Evolutionary conservation across 2,797 vertebrate species (phyloP).

Genomic region (Toxotes lorentzi): DNA sequence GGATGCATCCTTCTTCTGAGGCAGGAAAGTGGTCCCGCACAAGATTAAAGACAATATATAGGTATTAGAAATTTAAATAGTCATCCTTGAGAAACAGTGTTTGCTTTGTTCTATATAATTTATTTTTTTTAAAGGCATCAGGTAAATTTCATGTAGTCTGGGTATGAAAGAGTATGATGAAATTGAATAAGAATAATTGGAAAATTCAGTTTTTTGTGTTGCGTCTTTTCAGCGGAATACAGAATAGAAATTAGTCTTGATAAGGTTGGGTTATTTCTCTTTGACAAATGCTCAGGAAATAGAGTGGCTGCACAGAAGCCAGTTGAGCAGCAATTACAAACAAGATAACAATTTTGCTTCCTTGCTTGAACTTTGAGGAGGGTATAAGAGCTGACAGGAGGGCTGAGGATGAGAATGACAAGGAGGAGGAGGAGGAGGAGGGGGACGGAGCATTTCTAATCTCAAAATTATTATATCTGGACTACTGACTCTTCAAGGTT

Average conservation of each 20-base stretch:
- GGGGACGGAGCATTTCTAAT: conserved; percentile 81
- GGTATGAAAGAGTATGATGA: conserved; percentile 36
- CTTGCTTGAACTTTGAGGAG: conserved; percentile 83
- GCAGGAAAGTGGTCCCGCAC: conserved; percentile 51
- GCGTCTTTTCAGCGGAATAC: conserved; percentile 32
- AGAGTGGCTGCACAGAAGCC: conserved; percentile 45
- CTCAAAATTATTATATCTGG: conserved; percentile 91
- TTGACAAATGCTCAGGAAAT: conserved; percentile 66
- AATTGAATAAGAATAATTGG: conserved; percentile 62
- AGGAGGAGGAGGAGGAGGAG: conserved; percentile 18
- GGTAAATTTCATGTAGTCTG: conserved; percentile 37
- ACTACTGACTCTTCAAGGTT: conserved; percentile 87
- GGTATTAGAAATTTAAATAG: conserved; percentile 68
- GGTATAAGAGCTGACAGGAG: conserved; percentile 66
- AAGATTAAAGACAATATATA: conserved; percentile 75
- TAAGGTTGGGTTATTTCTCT: conserved; percentile 51
- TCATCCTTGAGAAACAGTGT: conserved; percentile 46
- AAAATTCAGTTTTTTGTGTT: conserved; percentile 67
- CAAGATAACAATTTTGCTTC: conserved; percentile 87
- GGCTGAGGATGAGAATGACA: conserved; percentile 41
- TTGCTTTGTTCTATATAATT: conserved; percentile 75
- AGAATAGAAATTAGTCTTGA: conserved; percentile 69
- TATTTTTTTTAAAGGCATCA: conserved; percentile 52
- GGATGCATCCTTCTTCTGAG: conserved; percentile 64
- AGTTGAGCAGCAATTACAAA: conserved; percentile 85